These are phyloP conservation scores for Neolamprologus caudopunctatus DNA, from an alignment of 2,113 vertebrate species.

Conservation along the genomic window DNA sequence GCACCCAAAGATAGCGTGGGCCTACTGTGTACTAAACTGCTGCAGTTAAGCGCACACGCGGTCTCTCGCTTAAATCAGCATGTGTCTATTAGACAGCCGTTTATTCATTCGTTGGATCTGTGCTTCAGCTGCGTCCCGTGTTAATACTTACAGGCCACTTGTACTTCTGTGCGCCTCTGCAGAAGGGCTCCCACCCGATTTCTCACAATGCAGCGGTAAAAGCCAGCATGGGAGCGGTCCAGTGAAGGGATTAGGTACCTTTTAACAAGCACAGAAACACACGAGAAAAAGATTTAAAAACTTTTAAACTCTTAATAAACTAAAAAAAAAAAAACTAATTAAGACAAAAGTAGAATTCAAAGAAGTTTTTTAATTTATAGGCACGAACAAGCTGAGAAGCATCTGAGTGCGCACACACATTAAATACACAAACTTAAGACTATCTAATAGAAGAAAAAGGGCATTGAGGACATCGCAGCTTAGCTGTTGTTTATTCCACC, in stretches of 20 bases:
- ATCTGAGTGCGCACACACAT: not conserved
- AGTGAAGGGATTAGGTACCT: conserved; percentile 95
- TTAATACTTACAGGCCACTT: conserved; percentile 93
- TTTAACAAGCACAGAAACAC: conserved; percentile 22
- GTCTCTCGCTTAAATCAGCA: not conserved
- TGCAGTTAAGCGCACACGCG: not conserved
- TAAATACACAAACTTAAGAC: conserved; percentile 12
- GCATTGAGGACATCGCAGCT: conserved; percentile 48
- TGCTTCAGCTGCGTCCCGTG: not conserved
- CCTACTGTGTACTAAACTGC: conserved; percentile 12
- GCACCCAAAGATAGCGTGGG: conserved; percentile 20
- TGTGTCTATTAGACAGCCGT: not conserved
- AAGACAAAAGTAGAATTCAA: not conserved
- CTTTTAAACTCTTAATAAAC: not conserved
- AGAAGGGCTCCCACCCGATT: conserved; percentile 93
- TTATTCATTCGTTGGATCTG: not conserved
- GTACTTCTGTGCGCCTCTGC: conserved; percentile 91
- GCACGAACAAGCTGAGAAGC: not conserved
- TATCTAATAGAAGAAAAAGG: conserved; percentile 46
- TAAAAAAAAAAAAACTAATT: not conserved
- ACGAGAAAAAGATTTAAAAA: not conserved
- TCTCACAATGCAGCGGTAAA: conserved; percentile 93
- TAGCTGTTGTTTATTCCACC: conserved; percentile 59
- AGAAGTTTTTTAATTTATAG: not conserved
- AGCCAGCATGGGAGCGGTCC: conserved; percentile 90